phyloP scores from a whole-genome alignment of 2,797 vertebrate genomes.

The Amblyopsis hoosieri region DNA sequence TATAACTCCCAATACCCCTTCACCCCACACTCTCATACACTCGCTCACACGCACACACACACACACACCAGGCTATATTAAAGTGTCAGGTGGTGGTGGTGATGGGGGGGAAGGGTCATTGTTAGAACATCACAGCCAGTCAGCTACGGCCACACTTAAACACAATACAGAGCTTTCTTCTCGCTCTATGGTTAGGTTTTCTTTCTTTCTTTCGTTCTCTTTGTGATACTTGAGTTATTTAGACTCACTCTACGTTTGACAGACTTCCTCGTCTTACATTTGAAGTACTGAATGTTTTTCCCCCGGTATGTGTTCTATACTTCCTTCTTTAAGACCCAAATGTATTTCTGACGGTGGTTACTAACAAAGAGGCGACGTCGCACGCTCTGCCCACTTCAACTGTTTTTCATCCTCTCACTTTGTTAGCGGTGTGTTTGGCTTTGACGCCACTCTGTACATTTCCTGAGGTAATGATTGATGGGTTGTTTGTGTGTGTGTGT shows the following conservation, averaged over 20 bases:
- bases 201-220: constrained; percentile 4
- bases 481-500: background rate
- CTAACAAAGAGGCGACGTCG: background rate
- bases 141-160: constrained; percentile 53
- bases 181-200: constrained; percentile 15
- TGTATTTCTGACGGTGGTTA: background rate
- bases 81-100: constrained; percentile 67
- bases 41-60: background rate
- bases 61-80: constrained; percentile 43
- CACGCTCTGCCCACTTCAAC: background rate
- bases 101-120: constrained; percentile 30
- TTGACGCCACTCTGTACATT: background rate
- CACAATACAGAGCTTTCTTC: constrained; percentile 45
- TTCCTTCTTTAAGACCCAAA: too few relatives aligned
- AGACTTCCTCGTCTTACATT: too few relatives aligned
- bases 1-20: too few relatives aligned
- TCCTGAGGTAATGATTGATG: background rate
- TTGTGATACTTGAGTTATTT: background rate
- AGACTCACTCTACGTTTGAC: too few relatives aligned
- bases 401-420: background rate
- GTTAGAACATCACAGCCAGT: constrained; percentile 64
- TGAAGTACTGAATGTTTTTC: too few relatives aligned
- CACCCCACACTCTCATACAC: too few relatives aligned
- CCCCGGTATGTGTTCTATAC: too few relatives aligned
- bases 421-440: background rate